Conservation (phyloP, 53 echinoderm and acorn worm species). For the Mesocentrotus franciscanus region DNA sequence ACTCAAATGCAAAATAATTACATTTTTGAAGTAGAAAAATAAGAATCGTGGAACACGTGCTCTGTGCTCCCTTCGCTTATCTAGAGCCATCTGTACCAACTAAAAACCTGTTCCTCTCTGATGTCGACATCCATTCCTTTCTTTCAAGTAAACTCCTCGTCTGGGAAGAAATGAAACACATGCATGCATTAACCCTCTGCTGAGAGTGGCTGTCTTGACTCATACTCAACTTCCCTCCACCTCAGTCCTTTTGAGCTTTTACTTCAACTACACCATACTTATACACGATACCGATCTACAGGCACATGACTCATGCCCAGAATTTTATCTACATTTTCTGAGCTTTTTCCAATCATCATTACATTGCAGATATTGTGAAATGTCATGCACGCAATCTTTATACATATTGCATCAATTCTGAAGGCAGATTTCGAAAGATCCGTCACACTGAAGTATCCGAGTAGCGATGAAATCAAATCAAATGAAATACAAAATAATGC, state of each 20-base stretch:
- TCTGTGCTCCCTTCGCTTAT: background rate
- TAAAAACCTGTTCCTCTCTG: constrained; percentile 32
- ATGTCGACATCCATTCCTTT: constrained; percentile 2
- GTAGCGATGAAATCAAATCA: background rate
- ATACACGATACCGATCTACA: background rate
- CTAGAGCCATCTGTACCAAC: constrained; percentile 14
- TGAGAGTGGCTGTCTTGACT: background rate
- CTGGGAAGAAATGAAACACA: constrained; percentile 44
- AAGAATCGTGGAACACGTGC: background rate
- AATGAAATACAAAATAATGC: background rate
- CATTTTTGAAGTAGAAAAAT: too few species aligned
- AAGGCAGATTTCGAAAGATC: background rate
- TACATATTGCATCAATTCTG: background rate
- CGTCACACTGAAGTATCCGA: background rate
- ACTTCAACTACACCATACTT: constrained; percentile 30
- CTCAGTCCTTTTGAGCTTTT: background rate
- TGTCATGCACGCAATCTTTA: constrained; percentile 8
- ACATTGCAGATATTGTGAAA: constrained; percentile 17
- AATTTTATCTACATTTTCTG: constrained; percentile 6
- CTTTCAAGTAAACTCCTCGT: background rate
- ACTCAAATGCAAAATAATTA: too few species aligned
- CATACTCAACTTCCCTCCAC: constrained; percentile 36
- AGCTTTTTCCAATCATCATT: background rate
- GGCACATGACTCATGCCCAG: background rate
- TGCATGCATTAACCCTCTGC: background rate